Conservation (phyloP, 53 echinoderm and acorn worm genomes). For the Actinopyga echinites region DNA sequence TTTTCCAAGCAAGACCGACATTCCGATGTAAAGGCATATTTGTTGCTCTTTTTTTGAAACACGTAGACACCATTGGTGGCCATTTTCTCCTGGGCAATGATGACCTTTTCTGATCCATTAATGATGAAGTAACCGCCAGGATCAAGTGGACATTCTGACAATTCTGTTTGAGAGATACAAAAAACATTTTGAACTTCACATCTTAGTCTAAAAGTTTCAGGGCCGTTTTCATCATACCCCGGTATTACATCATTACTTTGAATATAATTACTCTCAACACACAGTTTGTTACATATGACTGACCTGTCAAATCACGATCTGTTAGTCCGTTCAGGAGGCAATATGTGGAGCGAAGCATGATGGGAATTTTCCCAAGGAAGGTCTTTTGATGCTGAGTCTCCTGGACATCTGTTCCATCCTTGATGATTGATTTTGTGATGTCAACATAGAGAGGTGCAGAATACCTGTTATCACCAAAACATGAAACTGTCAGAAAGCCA, state of each 20-base stretch:
- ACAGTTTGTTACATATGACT: too few relatives aligned
- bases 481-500: background rate
- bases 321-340: constrained; percentile 90
- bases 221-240: too few relatives aligned
- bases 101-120: constrained; percentile 97
- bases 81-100: constrained; percentile 98
- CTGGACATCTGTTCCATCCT: constrained; percentile 84
- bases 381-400: constrained; percentile 99
- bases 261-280: too few relatives aligned
- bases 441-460: constrained; percentile 98
- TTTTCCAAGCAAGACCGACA: constrained; percentile 94
- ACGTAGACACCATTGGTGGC: constrained; percentile 97
- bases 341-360: constrained; percentile 98
- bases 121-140: constrained; percentile 99
- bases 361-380: constrained; percentile 97
- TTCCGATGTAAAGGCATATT: constrained; percentile 97
- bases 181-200: background rate
- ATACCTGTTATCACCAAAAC: constrained; percentile 54
- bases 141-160: constrained; percentile 95
- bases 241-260: too few relatives aligned
- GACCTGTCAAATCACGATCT: constrained; percentile 99
- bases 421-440: constrained; percentile 92
- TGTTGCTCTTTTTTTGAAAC: constrained; percentile 92
- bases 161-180: constrained; percentile 54
- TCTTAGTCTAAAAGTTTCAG: too few relatives aligned